phyloP scores from a whole-genome alignment of 2,113 vertebrate species.

The Charina bottae region DNA sequence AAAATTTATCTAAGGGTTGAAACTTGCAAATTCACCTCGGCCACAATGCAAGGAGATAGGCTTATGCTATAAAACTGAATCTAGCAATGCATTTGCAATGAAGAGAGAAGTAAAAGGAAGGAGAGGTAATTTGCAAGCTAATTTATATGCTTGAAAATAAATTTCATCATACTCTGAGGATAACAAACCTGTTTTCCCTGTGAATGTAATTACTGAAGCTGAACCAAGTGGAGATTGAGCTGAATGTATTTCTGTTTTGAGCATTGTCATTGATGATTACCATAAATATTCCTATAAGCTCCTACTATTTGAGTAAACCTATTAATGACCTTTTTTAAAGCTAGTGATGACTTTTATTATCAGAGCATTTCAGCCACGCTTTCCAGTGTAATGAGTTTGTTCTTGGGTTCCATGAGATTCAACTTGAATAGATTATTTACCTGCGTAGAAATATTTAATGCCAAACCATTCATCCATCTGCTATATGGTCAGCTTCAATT shows the following conservation, averaged over 20 bases:
- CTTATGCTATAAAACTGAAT: slow-evolving; percentile 11
- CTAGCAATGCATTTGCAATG: slow-evolving; percentile 37
- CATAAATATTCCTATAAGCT: slow-evolving; percentile 61
- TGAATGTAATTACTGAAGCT: slow-evolving; percentile 54
- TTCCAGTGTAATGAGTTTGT: slow-evolving; percentile 37
- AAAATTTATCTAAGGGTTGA: not conserved
- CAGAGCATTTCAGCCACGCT: slow-evolving; percentile 36
- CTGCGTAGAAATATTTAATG: slow-evolving; percentile 60
- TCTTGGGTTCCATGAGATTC: slow-evolving; percentile 44
- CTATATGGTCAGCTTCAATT: slow-evolving; percentile 42
- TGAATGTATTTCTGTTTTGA: slow-evolving; percentile 46
- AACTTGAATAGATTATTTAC: slow-evolving; percentile 58
- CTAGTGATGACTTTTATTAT: slow-evolving; percentile 51
- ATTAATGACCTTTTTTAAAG: slow-evolving; percentile 50
- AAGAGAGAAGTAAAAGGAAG: slow-evolving; percentile 29
- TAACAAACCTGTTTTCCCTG: slow-evolving; percentile 49
- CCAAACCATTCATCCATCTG: slow-evolving; percentile 62
- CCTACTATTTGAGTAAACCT: slow-evolving; percentile 51
- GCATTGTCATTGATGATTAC: slow-evolving; percentile 51
- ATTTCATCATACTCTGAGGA: slow-evolving; percentile 52
- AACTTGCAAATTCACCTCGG: not conserved
- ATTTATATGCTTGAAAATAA: slow-evolving; percentile 53
- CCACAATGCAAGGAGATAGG: slow-evolving; percentile 4
- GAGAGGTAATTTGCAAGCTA: slow-evolving; percentile 38
- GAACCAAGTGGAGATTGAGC: slow-evolving; percentile 39